Evolutionary conservation across 2,113 vertebrate species (phyloP).

Genomic region (Apus apus): DNA sequence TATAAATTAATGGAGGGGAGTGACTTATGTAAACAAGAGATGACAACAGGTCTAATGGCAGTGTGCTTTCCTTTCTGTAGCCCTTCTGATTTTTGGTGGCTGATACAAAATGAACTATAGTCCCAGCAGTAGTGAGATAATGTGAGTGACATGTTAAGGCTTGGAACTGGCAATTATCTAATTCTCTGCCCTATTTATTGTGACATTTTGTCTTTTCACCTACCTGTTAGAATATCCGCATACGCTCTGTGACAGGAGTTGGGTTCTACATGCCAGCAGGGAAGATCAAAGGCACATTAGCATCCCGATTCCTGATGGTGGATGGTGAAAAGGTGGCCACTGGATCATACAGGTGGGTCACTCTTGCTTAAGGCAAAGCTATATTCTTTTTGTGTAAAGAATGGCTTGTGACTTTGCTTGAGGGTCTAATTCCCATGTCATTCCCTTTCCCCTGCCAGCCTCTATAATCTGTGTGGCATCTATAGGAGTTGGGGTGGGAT

Average conservation of each 20-base stretch:
- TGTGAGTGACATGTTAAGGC: conserved; percentile 2
- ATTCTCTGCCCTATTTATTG: conserved; percentile 24
- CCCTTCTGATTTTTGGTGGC: conserved; percentile 2
- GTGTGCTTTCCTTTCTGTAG: background rate
- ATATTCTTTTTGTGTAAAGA: background rate
- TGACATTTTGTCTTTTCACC: conserved; percentile 33
- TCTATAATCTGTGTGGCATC: background rate
- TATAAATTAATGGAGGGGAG: background rate
- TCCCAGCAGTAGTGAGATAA: background rate
- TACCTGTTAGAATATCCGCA: conserved; percentile 84
- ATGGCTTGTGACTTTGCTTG: background rate
- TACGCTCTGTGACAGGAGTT: conserved; percentile 84
- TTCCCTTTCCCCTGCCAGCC: background rate
- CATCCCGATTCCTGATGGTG: conserved; percentile 91
- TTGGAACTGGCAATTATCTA: conserved; percentile 22
- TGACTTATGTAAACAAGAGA: background rate
- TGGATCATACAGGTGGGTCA: conserved; percentile 88
- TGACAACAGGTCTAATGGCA: background rate
- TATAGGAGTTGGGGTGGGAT: background rate
- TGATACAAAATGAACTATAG: conserved; percentile 5
- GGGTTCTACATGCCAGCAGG: conserved; percentile 86
- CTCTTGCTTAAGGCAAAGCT: background rate
- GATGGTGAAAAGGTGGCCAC: conserved; percentile 94
- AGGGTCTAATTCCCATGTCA: background rate
- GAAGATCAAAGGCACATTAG: conserved; percentile 83